phyloP scores from a whole-genome alignment of 2,797 vertebrate genomes.

The Gymnocypris eckloni region DNA sequence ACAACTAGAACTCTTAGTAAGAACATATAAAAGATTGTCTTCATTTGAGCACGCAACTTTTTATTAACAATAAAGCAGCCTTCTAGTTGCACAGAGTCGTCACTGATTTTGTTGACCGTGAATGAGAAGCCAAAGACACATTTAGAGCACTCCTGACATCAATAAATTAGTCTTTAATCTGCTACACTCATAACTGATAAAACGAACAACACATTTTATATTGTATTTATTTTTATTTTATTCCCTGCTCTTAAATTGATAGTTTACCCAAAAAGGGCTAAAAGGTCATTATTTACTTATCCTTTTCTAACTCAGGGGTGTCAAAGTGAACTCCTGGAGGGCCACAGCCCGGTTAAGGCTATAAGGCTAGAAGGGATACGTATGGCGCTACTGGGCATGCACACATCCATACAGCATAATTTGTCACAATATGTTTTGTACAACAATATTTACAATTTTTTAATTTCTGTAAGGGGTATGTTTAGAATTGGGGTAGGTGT shows the following conservation, averaged over 20 bases:
- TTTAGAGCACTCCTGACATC: background rate
- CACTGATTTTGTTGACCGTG: constrained; percentile 58
- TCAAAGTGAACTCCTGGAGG: too few relatives aligned
- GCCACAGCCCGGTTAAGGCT: too few relatives aligned
- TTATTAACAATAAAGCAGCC: constrained; percentile 90
- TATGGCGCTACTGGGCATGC: too few relatives aligned
- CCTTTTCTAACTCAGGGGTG: background rate
- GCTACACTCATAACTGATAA: background rate
- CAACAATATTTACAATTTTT: too few relatives aligned
- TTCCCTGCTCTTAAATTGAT: background rate
- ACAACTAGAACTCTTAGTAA: constrained; percentile 85
- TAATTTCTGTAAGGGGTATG: too few relatives aligned
- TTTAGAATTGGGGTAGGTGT: too few relatives aligned
- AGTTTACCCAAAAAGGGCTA: background rate
- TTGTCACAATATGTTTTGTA: too few relatives aligned
- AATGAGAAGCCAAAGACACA: background rate
- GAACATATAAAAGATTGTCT: constrained; percentile 87
- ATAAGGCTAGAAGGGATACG: too few relatives aligned
- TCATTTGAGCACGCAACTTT: constrained; percentile 89
- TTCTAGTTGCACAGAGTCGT: constrained; percentile 79
- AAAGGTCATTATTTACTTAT: background rate
- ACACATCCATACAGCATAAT: too few relatives aligned
- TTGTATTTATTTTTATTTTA: background rate
- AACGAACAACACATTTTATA: background rate
- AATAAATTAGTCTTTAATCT: background rate